A percentile compares a stretch with the other conserved stretches of the same genome.
Conservation (phyloP, 1,140 invertebrate species). For the Samia ricini region DNA sequence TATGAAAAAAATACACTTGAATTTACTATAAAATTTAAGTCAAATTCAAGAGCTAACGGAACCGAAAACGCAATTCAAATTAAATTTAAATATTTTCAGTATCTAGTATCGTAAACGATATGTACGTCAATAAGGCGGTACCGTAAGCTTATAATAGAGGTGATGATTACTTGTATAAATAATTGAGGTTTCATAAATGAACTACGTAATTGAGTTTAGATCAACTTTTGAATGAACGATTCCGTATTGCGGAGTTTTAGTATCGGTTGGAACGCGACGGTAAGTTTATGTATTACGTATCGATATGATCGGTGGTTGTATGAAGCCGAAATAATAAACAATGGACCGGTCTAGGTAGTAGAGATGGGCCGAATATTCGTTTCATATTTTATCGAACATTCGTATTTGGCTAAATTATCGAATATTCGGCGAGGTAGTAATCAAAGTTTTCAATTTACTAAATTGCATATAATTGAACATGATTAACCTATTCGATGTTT, state of each 20-base stretch:
- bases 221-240: conserved; percentile 40
- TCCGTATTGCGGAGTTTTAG: conserved; percentile 49
- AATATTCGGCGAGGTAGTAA: too few species aligned
- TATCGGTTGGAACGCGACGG: conserved; percentile 45
- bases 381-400: too few species aligned
- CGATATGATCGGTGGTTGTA: conserved; percentile 42
- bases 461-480: too few species aligned
- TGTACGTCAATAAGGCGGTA: neutral
- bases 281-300: conserved; percentile 36
- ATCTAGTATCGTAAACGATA: neutral
- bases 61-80: too few species aligned
- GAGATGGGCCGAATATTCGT: too few species aligned
- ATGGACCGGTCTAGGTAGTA: conserved; percentile 14
- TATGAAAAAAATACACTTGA: too few species aligned
- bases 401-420: too few species aligned
- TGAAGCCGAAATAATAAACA: conserved; percentile 51
- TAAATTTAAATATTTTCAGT: neutral
- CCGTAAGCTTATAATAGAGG: neutral
- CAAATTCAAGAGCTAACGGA: too few species aligned
- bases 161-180: neutral
- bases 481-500: too few species aligned
- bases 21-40: too few species aligned
- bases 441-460: too few species aligned
- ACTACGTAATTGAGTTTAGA: neutral
- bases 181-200: neutral